These are phyloP conservation scores for Apamea epomidion DNA, from an alignment of 2,888 invertebrate species.

Conservation along the genomic window DNA sequence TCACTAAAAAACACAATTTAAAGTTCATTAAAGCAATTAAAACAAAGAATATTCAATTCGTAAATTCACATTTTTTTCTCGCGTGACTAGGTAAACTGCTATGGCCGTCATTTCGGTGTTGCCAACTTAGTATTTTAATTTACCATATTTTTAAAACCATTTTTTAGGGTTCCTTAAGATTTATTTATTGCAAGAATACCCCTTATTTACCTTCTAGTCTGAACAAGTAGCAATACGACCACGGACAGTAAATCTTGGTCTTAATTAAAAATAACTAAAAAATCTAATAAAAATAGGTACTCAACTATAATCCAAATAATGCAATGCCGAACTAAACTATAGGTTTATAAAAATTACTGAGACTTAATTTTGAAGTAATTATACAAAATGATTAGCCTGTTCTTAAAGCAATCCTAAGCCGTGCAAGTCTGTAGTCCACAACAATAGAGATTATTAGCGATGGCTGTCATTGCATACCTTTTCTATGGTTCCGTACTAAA, in stretches of 20 bases:
- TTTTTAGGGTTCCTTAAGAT: slow-evolving; percentile 5
- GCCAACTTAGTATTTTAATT: slow-evolving; percentile 62
- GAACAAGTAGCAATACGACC: not conserved
- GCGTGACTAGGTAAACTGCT: slow-evolving; percentile 77
- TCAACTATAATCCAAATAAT: not conserved
- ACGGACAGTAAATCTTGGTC: not conserved
- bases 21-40: slow-evolving; percentile 58
- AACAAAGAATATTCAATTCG: slow-evolving; percentile 66
- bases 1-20: slow-evolving; percentile 43
- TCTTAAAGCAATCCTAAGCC: not conserved
- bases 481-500: not conserved
- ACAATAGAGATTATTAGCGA: not conserved
- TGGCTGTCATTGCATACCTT: not conserved
- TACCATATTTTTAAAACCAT: not conserved
- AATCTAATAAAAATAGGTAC: not conserved
- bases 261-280: not conserved
- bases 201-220: not conserved
- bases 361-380: not conserved
- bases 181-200: slow-evolving; percentile 12
- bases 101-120: slow-evolving; percentile 78
- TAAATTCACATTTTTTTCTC: slow-evolving; percentile 80
- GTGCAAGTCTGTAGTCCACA: too few species aligned
- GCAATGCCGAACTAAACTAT: not conserved
- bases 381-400: not conserved
- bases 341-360: not conserved